Percentiles rank a stretch among this genome's conserved stretches.
Conservation (phyloP, 2,113 vertebrate species). For the Psammodynastes pulverulentus region DNA sequence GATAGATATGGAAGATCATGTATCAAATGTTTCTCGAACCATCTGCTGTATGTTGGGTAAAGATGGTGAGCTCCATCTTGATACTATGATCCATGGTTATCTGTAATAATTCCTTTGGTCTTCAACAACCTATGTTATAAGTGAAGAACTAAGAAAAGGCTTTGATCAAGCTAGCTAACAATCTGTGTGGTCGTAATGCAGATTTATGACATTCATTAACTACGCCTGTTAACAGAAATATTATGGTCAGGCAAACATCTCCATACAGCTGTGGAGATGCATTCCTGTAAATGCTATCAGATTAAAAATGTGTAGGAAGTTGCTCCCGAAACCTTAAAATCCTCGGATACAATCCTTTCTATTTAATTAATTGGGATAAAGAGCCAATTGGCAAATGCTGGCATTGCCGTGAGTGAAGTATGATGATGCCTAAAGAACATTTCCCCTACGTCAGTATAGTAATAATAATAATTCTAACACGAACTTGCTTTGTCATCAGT, state of each 20-base stretch:
- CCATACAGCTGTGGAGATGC: neutral
- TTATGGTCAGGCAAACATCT: neutral
- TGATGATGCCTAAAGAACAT: neutral
- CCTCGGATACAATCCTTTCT: neutral
- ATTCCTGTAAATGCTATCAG: neutral
- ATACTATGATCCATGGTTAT: neutral
- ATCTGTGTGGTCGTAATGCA: neutral
- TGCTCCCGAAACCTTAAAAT: constrained; percentile 6
- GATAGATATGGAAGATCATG: neutral
- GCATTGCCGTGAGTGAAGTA: neutral
- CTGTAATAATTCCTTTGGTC: neutral
- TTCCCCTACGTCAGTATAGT: neutral
- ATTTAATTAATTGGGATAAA: neutral
- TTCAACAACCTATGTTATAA: neutral
- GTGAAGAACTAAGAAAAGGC: neutral
- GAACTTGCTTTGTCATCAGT: neutral
- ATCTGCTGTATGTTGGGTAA: neutral
- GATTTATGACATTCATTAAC: neutral
- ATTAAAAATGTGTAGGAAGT: neutral
- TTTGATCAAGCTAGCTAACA: neutral
- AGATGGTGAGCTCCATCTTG: neutral
- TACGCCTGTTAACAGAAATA: neutral
- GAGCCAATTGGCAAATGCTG: neutral
- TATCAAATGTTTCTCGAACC: neutral
- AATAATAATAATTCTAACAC: constrained; percentile 26